Base-by-base conservation (phyloP, 2,888 invertebrate genomes). In the Campaea margaritaria region DNA sequence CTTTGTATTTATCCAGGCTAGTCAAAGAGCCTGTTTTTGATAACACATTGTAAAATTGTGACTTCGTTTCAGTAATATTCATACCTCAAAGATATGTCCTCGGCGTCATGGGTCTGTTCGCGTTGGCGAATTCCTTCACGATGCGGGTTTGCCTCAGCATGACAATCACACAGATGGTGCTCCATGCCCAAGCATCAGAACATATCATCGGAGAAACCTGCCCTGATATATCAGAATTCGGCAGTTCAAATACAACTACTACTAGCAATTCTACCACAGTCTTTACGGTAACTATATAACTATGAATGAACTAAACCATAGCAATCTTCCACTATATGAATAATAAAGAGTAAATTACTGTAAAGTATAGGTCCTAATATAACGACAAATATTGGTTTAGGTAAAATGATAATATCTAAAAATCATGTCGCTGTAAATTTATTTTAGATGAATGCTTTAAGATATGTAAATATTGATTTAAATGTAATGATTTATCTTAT, bases 61-160 rank as follows among this genome's bases (percentile, higher is more conserved):
- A 14, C 16, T 21, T 16, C 9, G 62, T 93, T 92, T 42, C 84
- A 94, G 95, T 85, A 28, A 89, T 93, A 60, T 69, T 94, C n/a
- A 92, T 95, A 67, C 95, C 95, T 0, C 96, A 96, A 77, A 91
- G 96, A 21, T 95, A 95, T 82, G 93, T 96, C 41, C 83, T 96
- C 69, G 94, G 95, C 58, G 81, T 96, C 8, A 93, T 96, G 94
- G 95, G 96, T 9, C 93, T 96, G 65, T 87, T 96, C 62, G 96
- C 95, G 0, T 84, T 96, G 58, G 93, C 94, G 34, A 96, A 95
- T 77, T 95, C 96, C 7, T 96, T 95, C 75, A 95, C 95, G 31
- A 96, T 96, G 95, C 89, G 96, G 16, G 94, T 95, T 0, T 95
- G 95, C 63, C 90, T 96, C 13, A 95, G 95, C 42, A 94, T 95